A percentile compares a stretch with the other conserved stretches of the same genome.
Evolutionary conservation across 2,113 vertebrate species (phyloP).

Genomic region (Catharus fuscescens): DNA sequence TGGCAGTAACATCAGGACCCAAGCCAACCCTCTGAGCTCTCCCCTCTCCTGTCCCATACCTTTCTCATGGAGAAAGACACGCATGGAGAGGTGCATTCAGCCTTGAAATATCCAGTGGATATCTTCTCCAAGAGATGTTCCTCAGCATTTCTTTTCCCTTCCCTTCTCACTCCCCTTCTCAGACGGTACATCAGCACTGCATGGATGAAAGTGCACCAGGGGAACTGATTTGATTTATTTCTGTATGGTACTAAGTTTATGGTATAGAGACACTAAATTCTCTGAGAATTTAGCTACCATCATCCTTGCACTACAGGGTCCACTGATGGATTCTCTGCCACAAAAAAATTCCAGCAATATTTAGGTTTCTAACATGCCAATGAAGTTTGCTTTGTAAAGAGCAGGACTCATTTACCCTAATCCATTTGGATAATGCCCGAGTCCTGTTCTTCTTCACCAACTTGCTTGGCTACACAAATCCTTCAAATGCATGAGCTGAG

Average conservation of each 20-base stretch:
- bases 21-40: neutral
- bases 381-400: neutral
- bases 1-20: neutral
- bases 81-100: neutral
- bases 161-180: neutral
- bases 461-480: neutral
- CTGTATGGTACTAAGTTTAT: neutral
- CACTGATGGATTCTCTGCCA: neutral
- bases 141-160: neutral
- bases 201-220: neutral
- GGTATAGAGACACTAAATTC: neutral
- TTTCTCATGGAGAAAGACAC: neutral
- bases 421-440: neutral
- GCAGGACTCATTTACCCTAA: neutral
- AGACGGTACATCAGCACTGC: neutral
- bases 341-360: constrained; percentile 15
- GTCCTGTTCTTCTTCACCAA: neutral
- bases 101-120: neutral
- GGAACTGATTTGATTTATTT: neutral
- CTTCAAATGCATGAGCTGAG: neutral
- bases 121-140: neutral
- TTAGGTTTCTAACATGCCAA: neutral
- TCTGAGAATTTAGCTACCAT: neutral
- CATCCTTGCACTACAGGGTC: neutral
- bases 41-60: accelerated